These are phyloP conservation scores for Bubo blakistoni DNA, from an alignment of 2,113 vertebrate species.

Conservation along the genomic window DNA sequence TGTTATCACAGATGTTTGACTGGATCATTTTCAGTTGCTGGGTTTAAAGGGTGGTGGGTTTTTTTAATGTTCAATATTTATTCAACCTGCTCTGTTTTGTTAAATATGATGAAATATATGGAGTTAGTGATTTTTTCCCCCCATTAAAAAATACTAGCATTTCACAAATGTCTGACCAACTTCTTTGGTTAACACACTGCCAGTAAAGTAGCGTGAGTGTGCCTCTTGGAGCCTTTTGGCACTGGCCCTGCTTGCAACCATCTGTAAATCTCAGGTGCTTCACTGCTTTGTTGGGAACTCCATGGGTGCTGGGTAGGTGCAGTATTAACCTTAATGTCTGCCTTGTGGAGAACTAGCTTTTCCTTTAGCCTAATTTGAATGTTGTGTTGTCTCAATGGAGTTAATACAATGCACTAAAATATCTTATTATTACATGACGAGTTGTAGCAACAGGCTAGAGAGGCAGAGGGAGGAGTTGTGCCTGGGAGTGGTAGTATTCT, in stretches of 20 bases:
- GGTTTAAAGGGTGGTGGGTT: not conserved
- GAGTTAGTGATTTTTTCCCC: not conserved
- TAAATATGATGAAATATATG: not conserved
- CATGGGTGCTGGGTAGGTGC: not conserved
- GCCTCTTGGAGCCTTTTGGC: not conserved
- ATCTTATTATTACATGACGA: not conserved
- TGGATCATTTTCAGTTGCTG: slow-evolving; percentile 48
- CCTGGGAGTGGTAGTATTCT: not conserved
- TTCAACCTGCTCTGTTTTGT: slow-evolving; percentile 44
- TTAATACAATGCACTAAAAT: not conserved
- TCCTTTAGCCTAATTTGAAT: not conserved
- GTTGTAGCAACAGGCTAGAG: not conserved
- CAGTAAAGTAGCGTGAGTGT: not conserved
- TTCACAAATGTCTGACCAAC: not conserved
- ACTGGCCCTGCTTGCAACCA: not conserved
- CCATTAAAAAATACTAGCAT: not conserved
- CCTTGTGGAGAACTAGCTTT: not conserved
- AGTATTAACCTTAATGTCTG: not conserved
- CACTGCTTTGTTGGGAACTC: not conserved
- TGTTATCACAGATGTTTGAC: slow-evolving; percentile 69
- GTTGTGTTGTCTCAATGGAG: not conserved
- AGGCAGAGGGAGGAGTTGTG: not conserved
- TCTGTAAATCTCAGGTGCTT: not conserved
- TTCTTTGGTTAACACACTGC: not conserved
- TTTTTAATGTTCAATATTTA: slow-evolving; percentile 61